Percentiles rank a stretch among this genome's conserved stretches.
These are phyloP conservation scores for Augochlora pura DNA, from an alignment of 1,140 invertebrate species.

Conservation along the genomic window DNA sequence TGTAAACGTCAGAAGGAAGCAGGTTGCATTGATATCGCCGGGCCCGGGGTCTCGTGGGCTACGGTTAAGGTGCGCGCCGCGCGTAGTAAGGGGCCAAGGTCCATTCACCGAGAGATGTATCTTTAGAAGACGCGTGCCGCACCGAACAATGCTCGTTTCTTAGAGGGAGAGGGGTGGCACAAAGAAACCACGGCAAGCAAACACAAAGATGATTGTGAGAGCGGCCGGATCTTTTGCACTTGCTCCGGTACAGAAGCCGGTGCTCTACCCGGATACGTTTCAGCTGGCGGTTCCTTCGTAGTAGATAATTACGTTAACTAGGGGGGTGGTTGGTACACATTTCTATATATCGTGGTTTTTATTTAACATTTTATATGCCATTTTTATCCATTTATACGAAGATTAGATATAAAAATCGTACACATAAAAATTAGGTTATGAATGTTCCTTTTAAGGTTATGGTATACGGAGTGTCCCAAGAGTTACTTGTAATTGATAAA, in stretches of 20 bases:
- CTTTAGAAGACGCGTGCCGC: slow-evolving; percentile 39
- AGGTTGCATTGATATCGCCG: slow-evolving; percentile 52
- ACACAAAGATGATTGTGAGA: slow-evolving; percentile 56
- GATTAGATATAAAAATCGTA: too few species aligned
- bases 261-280: not conserved
- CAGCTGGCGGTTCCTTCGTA: too few species aligned
- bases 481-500: too few species aligned
- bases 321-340: too few species aligned
- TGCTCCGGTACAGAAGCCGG: not conserved
- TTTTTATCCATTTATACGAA: too few species aligned
- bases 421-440: too few species aligned
- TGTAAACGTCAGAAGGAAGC: slow-evolving; percentile 52
- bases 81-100: slow-evolving; percentile 39
- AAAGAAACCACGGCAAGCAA: not conserved
- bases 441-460: too few species aligned
- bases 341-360: too few species aligned
- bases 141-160: slow-evolving; percentile 25
- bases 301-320: too few species aligned
- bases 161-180: slow-evolving; percentile 13
- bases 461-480: too few species aligned
- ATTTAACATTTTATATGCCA: too few species aligned
- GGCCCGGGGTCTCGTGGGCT: not conserved
- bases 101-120: slow-evolving; percentile 52
- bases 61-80: slow-evolving; percentile 7
- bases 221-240: not conserved